phyloP scores from a whole-genome alignment of 2,888 invertebrate species.

The Amblyjoppa proteus region DNA sequence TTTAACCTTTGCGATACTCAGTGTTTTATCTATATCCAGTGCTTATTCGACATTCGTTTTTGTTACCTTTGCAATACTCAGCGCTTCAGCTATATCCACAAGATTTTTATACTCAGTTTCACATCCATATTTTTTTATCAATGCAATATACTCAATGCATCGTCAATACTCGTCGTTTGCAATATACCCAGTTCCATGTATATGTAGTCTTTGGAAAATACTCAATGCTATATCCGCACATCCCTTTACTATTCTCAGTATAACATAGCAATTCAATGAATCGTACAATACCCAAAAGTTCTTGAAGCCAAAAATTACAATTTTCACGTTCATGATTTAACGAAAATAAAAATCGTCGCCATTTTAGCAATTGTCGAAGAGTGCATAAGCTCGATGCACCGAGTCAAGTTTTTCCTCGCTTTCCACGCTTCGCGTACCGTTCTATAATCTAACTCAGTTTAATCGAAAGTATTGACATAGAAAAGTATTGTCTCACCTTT shows the following conservation, averaged over 20 bases:
- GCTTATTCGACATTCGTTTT: neutral
- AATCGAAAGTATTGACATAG: neutral
- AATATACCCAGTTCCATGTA: conserved; percentile 18
- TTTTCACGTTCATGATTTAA: neutral
- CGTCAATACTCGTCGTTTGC: neutral
- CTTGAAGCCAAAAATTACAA: neutral
- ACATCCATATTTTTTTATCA: neutral
- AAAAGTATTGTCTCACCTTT: conserved; percentile 38
- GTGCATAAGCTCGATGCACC: neutral
- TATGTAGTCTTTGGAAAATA: conserved; percentile 8
- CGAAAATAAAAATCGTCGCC: conserved; percentile 18
- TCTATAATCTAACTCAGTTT: neutral
- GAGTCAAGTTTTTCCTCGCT: neutral
- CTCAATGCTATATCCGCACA: neutral
- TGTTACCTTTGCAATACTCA: conserved; percentile 10
- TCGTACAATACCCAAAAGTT: neutral
- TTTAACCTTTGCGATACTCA: conserved; percentile 31
- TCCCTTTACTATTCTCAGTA: neutral
- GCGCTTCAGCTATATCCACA: neutral
- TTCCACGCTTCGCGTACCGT: neutral
- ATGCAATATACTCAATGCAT: neutral
- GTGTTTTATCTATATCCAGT: conserved; percentile 5
- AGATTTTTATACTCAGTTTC: conserved; percentile 25
- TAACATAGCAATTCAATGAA: neutral
- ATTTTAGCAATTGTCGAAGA: conserved; percentile 7